phyloP scores from a whole-genome alignment of 2,888 invertebrate species.

The Drosophila dives region DNA sequence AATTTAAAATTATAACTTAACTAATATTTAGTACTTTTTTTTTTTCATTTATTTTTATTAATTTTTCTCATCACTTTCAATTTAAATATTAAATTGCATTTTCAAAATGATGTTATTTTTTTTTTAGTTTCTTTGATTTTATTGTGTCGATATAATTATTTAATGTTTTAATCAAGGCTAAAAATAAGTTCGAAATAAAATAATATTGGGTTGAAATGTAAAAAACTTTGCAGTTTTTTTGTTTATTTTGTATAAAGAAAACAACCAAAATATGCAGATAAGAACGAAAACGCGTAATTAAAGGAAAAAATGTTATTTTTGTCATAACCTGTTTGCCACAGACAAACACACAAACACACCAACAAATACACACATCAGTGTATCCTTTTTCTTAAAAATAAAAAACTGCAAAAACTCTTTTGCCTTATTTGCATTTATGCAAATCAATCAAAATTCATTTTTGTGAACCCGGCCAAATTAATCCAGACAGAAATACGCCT shows the following conservation, averaged over 20 bases:
- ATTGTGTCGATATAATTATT: too few species aligned
- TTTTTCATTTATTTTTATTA: not conserved
- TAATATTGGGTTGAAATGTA: not conserved
- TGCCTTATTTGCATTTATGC: conserved; percentile 63
- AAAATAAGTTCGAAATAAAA: not conserved
- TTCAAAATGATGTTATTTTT: not conserved
- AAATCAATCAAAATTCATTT: conserved; percentile 77
- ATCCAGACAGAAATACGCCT: conserved; percentile 11
- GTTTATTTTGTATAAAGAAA: not conserved
- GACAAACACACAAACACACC: not conserved
- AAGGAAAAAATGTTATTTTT: not conserved
- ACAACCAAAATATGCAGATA: not conserved
- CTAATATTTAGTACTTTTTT: not conserved
- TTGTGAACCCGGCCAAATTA: conserved; percentile 54
- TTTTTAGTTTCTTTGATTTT: too few species aligned
- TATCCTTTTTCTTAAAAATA: not conserved
- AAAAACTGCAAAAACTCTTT: conserved; percentile 18
- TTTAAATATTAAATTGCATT: not conserved
- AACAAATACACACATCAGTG: not conserved
- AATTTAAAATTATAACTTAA: not conserved
- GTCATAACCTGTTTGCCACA: not conserved
- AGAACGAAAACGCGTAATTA: not conserved
- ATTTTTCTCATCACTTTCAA: not conserved
- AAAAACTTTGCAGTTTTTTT: not conserved
- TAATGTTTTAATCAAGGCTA: too few species aligned